Percentiles rank a stretch among this genome's conserved stretches.
These are phyloP conservation scores for Pelecanus crispus DNA, from an alignment of 2,113 vertebrate species.

Conservation along the genomic window DNA sequence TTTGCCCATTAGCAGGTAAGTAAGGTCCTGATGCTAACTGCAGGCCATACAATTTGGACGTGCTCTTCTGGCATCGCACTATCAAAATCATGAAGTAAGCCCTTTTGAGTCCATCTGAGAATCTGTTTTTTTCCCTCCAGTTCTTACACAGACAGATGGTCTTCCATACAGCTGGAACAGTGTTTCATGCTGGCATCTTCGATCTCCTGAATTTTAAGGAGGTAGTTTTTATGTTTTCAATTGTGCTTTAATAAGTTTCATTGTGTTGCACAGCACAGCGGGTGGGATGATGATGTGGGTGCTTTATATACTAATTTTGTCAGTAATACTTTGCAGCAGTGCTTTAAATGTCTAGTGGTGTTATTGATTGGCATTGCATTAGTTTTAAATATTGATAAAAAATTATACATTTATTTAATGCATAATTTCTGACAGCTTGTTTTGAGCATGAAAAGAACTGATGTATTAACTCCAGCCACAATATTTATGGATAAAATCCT, in stretches of 20 bases:
- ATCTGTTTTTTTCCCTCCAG: neutral
- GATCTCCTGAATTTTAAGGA: neutral
- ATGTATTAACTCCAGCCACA: constrained; percentile 21
- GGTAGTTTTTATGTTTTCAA: neutral
- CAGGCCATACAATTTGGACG: neutral
- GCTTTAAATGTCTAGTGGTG: neutral
- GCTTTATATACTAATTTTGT: constrained; percentile 18
- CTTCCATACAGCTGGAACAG: neutral
- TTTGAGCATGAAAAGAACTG: neutral
- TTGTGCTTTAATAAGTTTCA: neutral
- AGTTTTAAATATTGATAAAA: constrained; percentile 54
- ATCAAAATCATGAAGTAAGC: neutral
- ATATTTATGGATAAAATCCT: constrained; percentile 42
- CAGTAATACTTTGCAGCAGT: neutral
- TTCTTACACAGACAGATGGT: neutral
- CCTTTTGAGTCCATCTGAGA: neutral
- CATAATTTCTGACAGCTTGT: neutral
- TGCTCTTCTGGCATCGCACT: neutral
- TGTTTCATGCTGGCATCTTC: neutral
- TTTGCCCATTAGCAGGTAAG: neutral
- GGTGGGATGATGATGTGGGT: neutral
- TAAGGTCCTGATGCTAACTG: neutral
- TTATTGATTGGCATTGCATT: constrained; percentile 17
- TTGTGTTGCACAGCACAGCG: neutral
- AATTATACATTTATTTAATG: constrained; percentile 2